Evolutionary conservation across 35 echinoderm and acorn worm genomes (phyloP).

Genomic region (Apostichopus californicus): DNA sequence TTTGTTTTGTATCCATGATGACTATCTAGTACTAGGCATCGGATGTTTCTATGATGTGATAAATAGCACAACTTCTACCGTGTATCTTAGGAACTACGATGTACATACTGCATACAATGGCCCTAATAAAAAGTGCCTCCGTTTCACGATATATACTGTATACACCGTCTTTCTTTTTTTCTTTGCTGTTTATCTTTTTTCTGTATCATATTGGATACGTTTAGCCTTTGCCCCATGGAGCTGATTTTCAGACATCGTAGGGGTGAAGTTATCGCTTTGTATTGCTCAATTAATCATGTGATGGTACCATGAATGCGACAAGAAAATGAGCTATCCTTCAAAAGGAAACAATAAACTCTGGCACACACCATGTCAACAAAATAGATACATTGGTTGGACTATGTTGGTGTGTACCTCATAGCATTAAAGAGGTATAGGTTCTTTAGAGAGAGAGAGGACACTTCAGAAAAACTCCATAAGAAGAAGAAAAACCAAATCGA

Average conservation of each 20-base stretch:
- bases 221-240: conserved; percentile 36
- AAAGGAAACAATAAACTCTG: conserved; percentile 36
- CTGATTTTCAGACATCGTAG: conserved; percentile 11
- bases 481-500: too few species aligned
- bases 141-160: too few species aligned
- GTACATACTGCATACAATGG: too few species aligned
- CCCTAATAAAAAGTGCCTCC: too few species aligned
- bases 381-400: conserved; percentile 11
- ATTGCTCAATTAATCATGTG: conserved; percentile 13
- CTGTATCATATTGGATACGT: conserved; percentile 13
- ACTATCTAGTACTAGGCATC: too few species aligned
- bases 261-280: conserved; percentile 27
- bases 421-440: background rate
- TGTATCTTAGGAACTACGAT: too few species aligned
- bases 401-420: conserved; percentile 8
- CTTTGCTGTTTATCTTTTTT: background rate
- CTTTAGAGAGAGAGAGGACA: too few species aligned
- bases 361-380: conserved; percentile 6
- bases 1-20: too few species aligned
- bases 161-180: too few species aligned
- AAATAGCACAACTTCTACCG: too few species aligned
- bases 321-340: conserved; percentile 41
- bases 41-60: too few species aligned
- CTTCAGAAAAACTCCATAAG: too few species aligned
- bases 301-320: background rate